These are phyloP conservation scores for Morpho helenor DNA, from an alignment of 2,888 invertebrate genomes.

Conservation along the genomic window DNA sequence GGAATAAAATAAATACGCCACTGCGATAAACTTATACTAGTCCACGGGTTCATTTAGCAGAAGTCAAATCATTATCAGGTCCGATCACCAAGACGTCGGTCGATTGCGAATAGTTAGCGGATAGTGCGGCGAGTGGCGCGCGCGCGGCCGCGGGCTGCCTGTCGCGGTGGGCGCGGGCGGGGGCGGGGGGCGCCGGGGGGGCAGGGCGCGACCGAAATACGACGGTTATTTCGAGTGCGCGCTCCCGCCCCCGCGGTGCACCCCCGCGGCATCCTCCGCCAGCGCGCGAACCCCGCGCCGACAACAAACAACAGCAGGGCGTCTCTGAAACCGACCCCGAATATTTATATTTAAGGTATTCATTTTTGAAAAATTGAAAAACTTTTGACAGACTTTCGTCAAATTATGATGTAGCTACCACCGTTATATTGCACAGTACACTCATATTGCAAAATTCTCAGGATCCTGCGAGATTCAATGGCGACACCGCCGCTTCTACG, in stretches of 20 bases:
- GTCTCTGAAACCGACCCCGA: no score
- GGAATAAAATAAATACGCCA: conserved; percentile 64
- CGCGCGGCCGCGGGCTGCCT: conserved; percentile 36
- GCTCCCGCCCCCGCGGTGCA: conserved; percentile 40
- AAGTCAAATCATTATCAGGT: conserved; percentile 88
- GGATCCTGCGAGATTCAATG: no score
- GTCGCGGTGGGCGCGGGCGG: conserved; percentile 24
- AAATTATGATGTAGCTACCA: no score
- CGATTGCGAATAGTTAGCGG: conserved; percentile 95
- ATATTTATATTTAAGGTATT: no score
- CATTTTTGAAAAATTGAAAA: no score
- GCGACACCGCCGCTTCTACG: no score
- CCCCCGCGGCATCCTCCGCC: conserved; percentile 2
- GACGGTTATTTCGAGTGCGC: conserved; percentile 72
- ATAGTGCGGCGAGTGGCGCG: conserved; percentile 80
- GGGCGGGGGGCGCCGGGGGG: conserved; percentile 37
- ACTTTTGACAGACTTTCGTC: no score
- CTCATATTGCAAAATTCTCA: no score
- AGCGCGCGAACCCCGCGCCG: not conserved
- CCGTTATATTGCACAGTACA: no score
- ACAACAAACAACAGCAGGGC: not conserved
- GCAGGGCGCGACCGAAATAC: conserved; percentile 70
- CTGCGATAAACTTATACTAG: conserved; percentile 72
- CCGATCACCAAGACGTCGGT: conserved; percentile 93
- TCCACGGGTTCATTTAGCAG: conserved; percentile 83